Base-by-base conservation (phyloP, 2,797 vertebrate species). In the Pangasius mekongensis region DNA sequence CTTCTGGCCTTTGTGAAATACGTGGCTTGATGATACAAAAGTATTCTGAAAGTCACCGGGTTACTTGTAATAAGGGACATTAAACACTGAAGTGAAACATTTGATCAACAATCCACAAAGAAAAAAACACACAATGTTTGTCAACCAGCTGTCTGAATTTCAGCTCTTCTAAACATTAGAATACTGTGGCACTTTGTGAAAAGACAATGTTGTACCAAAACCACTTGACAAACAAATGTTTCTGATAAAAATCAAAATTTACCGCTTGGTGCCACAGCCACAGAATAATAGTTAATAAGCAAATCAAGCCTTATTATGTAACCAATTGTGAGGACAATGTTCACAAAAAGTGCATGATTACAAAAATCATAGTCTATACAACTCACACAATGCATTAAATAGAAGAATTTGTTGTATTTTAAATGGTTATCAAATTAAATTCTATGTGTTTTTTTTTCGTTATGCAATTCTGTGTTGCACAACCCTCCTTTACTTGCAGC, bases 221-320 rank as follows among this genome's bases (percentile, higher is more conserved):
- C 22, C 39, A 22, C 54, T 60, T 27, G 9, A 73, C 24, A 27
- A 85, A 71, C 30, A 71, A 74, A 43, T 22, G 71, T 62, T 76
- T 76, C 33, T 76, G 56, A 76, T 74, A 43, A n/a, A 60, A 86
- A 58, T 43, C 0, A 0, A 7, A 73, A 81, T 83, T 24, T 39
- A 18, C 24, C 27, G 2, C 49, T 85, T 8, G 43, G 56, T n/a
- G 10, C 33, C 47, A 30, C n/a, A 43, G 39, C 24, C 67, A 73
- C 30, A 76, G 43, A 64, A 83, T 86, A 86, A 83, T 69, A 49
- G 71, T 22, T 89, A 33, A 77, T 87, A 84, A 76, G 54, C 30
- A 87, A 87, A 62, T 87, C 71, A 67, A 54, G 78, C 33, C 8
- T 76, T 78, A 78, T 88, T 84, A 90, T 60, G 60, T 20, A 78